A percentile compares a stretch with the other conserved stretches of the same genome.
These are phyloP conservation scores for silkworm (Bombyx mori) DNA, from an alignment of 1,140 invertebrate genomes.

Conservation along the genomic window DNA sequence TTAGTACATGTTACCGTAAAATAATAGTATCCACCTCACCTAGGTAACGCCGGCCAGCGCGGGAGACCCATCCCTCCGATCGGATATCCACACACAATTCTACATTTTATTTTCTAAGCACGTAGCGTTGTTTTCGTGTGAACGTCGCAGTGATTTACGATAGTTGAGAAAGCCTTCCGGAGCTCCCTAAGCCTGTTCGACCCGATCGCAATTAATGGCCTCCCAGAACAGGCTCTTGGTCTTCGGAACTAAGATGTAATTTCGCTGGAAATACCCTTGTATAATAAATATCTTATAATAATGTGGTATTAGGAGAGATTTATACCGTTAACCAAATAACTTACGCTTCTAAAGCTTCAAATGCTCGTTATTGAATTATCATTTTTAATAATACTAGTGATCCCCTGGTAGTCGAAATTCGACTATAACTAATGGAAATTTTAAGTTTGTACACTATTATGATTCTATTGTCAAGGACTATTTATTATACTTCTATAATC, in stretches of 20 bases:
- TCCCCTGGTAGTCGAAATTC: too few species aligned
- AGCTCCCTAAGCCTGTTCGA: conserved; percentile 55
- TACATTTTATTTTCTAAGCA: conserved; percentile 17
- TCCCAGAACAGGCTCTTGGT: conserved; percentile 16
- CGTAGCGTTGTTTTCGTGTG: conserved; percentile 21
- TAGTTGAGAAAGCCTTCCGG: conserved; percentile 44
- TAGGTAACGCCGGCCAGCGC: conserved; percentile 31
- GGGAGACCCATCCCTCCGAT: conserved; percentile 25
- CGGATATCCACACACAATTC: conserved; percentile 14
- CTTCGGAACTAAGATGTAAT: neutral
- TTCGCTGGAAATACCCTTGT: neutral
- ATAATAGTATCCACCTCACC: conserved; percentile 37
- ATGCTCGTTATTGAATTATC: neutral
- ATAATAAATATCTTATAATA: neutral
- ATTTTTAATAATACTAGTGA: too few species aligned
- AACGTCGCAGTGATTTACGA: conserved; percentile 32
- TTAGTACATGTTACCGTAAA: conserved; percentile 39
- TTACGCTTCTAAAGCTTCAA: too few species aligned
- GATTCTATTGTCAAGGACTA: too few species aligned
- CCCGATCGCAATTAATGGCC: conserved; percentile 60
- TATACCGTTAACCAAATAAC: too few species aligned
- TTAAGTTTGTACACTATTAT: too few species aligned
- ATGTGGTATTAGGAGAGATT: too few species aligned
- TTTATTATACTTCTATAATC: too few species aligned
- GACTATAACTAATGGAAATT: too few species aligned